These are phyloP conservation scores for Protonibea diacanthus DNA, from an alignment of 2,797 vertebrate genomes.

Conservation along the genomic window DNA sequence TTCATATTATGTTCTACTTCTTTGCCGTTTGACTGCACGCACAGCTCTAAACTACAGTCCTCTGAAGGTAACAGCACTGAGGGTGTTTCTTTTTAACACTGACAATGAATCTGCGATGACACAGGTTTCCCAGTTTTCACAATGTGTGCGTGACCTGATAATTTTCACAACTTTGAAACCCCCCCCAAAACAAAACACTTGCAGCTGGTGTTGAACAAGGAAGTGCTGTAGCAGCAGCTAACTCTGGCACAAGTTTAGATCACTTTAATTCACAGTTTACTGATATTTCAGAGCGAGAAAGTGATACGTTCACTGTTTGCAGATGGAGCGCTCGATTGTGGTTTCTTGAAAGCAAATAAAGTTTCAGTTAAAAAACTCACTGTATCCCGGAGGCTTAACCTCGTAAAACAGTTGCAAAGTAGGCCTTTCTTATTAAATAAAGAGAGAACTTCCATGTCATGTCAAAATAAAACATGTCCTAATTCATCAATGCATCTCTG, in stretches of 20 bases:
- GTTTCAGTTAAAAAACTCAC: constrained; percentile 2
- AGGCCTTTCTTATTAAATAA: no score
- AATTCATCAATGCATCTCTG: no score
- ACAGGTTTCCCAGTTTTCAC: constrained; percentile 6
- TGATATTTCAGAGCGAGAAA: background rate
- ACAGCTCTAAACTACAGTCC: background rate
- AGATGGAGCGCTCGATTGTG: background rate
- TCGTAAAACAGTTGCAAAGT: background rate
- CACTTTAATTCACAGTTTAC: background rate
- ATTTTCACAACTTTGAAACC: constrained; percentile 22
- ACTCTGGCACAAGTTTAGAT: background rate
- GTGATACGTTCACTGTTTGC: background rate
- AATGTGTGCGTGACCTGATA: background rate
- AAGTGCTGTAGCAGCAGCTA: background rate
- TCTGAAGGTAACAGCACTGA: background rate
- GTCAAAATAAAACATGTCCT: no score
- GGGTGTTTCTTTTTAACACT: background rate
- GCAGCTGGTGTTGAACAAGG: constrained; percentile 13
- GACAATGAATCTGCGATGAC: background rate
- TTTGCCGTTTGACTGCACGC: background rate
- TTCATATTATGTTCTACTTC: background rate
- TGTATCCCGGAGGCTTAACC: background rate
- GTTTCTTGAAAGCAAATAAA: constrained; percentile 7
- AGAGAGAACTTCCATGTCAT: no score
- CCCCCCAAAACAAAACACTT: constrained; percentile 17